Base-by-base conservation (phyloP, 2,113 vertebrate species). In the Empidonax alnorum region DNA sequence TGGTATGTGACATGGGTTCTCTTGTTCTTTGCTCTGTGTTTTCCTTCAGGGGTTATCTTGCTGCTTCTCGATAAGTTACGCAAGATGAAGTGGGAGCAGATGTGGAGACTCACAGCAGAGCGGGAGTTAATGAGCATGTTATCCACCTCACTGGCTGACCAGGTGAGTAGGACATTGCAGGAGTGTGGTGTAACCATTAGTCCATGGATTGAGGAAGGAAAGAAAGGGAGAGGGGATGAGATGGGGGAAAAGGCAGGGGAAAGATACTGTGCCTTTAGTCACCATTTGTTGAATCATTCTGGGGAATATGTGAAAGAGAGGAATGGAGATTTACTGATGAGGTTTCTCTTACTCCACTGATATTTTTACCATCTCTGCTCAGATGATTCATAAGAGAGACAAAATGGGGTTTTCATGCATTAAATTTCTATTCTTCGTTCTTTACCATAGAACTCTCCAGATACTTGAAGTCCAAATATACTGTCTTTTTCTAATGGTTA, bases 51-150 rank as follows among this genome's bases (percentile, higher is more conserved):
- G 27, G 99, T 99, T 91, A 99, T 99, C 96, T 89, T 99, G 89
- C 98, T 99, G 79, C 98, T 99, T 53, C 96, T 99, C 12, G 99
- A 99, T 93, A 99, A 99, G 89, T 96, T 99, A 37, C 97, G 99
- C 92, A 99, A 99, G 97, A 99, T 99, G 97, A 98, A 99, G 59
- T 99, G 99, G 99, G 99, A 99, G 90, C 99, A 99, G 98, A 99
- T 99, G 99, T 99, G 99, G 99, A 98, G 99, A 59, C 97, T 99
- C 87, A 99, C 99, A 0, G 99, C 99, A 4, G 99, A 99, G 96
- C 97, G 99, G 52, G 99, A 99, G 87, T 98, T 99, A 41, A 99
- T 99, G 99, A 99, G 99, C 97, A 99, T 99, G 99, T 97, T 99
- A 3, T 99, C 99, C 66, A 99, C 99, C 9, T 99, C 99, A 13